phyloP scores from a whole-genome alignment of 2,888 invertebrate species.

The Leptinotarsa rubiginosa region DNA sequence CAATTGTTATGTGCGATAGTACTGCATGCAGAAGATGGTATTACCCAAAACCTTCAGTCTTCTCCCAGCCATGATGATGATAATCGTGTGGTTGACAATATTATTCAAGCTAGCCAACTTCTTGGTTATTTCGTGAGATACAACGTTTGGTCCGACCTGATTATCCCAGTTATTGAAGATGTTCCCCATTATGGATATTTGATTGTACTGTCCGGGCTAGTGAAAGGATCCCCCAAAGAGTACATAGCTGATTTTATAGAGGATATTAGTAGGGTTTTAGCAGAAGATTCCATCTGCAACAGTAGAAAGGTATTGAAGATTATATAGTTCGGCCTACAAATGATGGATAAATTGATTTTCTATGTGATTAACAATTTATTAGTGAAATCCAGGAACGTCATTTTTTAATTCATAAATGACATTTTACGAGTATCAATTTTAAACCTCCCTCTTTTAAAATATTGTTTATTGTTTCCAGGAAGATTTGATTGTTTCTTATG shows the following conservation, averaged over 20 bases:
- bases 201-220: constrained; percentile 72
- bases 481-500: too few relatives aligned
- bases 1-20: constrained; percentile 80
- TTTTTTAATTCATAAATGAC: too few relatives aligned
- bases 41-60: constrained; percentile 76
- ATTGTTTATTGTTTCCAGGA: too few relatives aligned
- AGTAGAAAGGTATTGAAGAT: constrained; percentile 68
- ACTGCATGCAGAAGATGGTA: constrained; percentile 79
- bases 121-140: constrained; percentile 80
- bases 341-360: too few relatives aligned
- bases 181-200: constrained; percentile 69
- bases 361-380: too few relatives aligned
- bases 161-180: constrained; percentile 74
- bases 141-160: constrained; percentile 75
- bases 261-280: constrained; percentile 72
- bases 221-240: constrained; percentile 71
- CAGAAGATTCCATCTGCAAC: constrained; percentile 72
- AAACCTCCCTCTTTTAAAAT: too few relatives aligned
- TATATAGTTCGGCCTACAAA: too few relatives aligned
- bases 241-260: constrained; percentile 67
- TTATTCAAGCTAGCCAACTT: constrained; percentile 75
- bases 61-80: constrained; percentile 76
- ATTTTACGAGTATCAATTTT: too few relatives aligned
- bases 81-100: constrained; percentile 42
- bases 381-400: too few relatives aligned